These are phyloP conservation scores for Epicampocera succincta DNA, from an alignment of 2,888 invertebrate species.

Conservation along the genomic window DNA sequence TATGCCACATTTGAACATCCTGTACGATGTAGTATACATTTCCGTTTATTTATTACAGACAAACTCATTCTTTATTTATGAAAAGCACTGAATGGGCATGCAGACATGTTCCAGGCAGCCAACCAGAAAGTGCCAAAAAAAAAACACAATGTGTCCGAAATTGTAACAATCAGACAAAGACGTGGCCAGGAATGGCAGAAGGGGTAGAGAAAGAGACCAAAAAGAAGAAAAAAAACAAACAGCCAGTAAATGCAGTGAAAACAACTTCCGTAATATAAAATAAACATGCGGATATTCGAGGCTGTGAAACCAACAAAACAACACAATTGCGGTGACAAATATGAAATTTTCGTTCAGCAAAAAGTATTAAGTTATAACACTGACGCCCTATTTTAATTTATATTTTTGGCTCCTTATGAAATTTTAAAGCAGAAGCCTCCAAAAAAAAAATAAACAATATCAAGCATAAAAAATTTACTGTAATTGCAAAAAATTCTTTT, in stretches of 20 bases:
- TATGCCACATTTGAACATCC: constrained; percentile 68
- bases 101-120: constrained; percentile 22
- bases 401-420: constrained; percentile 19
- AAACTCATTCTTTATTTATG: constrained; percentile 36
- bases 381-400: constrained; percentile 25
- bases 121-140: constrained; percentile 50
- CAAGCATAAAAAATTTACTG: constrained; percentile 18
- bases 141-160: constrained; percentile 38
- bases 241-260: constrained; percentile 55
- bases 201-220: neutral
- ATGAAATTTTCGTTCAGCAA: constrained; percentile 55
- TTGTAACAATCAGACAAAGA: constrained; percentile 35
- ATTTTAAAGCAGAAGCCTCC: constrained; percentile 12
- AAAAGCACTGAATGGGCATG: constrained; percentile 11
- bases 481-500: constrained; percentile 55
- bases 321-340: constrained; percentile 68
- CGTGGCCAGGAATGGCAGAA: neutral
- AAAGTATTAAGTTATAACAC: constrained; percentile 61
- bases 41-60: constrained; percentile 66
- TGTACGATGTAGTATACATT: constrained; percentile 62
- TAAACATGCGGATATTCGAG: constrained; percentile 66
- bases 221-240: constrained; percentile 4
- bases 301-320: constrained; percentile 59
- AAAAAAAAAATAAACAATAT: constrained; percentile 16
- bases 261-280: constrained; percentile 63